Evolutionary conservation across 2,797 vertebrate species (phyloP).

Genomic region (Cryptoprocta ferox): DNA sequence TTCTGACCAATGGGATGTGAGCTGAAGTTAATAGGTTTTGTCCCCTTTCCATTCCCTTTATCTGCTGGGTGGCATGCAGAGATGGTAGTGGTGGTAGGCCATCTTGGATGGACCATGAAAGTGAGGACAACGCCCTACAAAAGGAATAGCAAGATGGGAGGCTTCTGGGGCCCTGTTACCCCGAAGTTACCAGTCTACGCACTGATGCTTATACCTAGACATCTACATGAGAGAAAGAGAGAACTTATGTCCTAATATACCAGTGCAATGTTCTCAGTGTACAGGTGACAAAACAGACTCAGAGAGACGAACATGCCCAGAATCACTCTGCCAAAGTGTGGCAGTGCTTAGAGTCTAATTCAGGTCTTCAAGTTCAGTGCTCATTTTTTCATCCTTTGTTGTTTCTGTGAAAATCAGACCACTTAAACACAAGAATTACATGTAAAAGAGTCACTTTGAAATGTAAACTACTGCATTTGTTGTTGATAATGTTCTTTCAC

Average conservation of each 20-base stretch:
- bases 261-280: not conserved
- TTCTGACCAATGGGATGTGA: not conserved
- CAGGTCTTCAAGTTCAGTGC: not conserved
- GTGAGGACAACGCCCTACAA: not conserved
- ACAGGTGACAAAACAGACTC: not conserved
- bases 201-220: not conserved
- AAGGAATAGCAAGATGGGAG: not conserved
- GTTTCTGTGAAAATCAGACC: not conserved
- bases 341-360: not conserved
- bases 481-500: conserved; percentile 2
- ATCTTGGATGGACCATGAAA: not conserved
- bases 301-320: not conserved
- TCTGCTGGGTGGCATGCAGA: not conserved
- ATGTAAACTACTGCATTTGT: not conserved
- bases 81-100: not conserved
- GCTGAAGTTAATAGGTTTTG: not conserved
- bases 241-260: not conserved
- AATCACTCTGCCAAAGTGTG: not conserved
- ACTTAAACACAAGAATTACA: not conserved
- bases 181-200: not conserved
- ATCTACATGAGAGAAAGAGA: not conserved
- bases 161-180: not conserved
- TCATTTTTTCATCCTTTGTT: not conserved
- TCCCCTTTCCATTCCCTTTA: not conserved
- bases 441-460: not conserved